These are phyloP conservation scores for Callospermophilus lateralis DNA, from an alignment of 2,113 vertebrate genomes.

Conservation along the genomic window DNA sequence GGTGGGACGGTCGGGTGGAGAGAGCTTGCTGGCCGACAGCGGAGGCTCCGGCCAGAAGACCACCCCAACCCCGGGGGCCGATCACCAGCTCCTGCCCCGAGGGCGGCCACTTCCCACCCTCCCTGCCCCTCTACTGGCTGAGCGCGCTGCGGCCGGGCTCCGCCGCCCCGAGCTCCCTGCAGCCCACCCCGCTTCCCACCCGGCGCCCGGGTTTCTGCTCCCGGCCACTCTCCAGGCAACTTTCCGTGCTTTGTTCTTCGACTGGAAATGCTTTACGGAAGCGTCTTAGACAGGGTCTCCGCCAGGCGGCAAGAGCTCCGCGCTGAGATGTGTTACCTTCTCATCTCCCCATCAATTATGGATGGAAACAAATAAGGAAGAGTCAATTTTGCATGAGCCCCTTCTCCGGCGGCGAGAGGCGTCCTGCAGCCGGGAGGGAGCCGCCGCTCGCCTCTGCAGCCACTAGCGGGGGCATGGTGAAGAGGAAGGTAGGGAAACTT, in stretches of 20 bases:
- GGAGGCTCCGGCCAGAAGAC: not conserved
- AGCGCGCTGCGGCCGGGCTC: not conserved
- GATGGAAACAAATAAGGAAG: constrained; percentile 86
- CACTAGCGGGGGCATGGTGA: constrained; percentile 58
- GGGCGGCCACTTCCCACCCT: not conserved
- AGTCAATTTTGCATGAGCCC: constrained; percentile 79
- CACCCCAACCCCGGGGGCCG: not conserved
- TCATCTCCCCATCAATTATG: constrained; percentile 85
- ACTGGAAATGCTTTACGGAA: constrained; percentile 74
- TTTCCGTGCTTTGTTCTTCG: constrained; percentile 81
- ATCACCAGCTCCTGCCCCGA: not conserved
- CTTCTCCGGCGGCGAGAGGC: constrained; percentile 55
- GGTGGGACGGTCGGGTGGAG: not conserved
- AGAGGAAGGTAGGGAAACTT: constrained; percentile 84
- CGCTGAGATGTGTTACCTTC: constrained; percentile 74
- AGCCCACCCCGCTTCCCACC: not conserved
- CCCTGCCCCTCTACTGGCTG: constrained; percentile 1
- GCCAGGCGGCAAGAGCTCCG: constrained; percentile 59
- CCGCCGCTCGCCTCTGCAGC: constrained; percentile 49
- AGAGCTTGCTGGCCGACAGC: not conserved
- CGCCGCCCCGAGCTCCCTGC: not conserved
- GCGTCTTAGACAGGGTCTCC: constrained; percentile 70
- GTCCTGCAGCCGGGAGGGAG: constrained; percentile 60
- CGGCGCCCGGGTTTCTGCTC: constrained; percentile 35
- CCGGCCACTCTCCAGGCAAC: constrained; percentile 71